A percentile compares a stretch with the other conserved stretches of the same genome.
These are phyloP conservation scores for Brachirus orientalis DNA, from an alignment of 2,113 vertebrate genomes.

Conservation along the genomic window DNA sequence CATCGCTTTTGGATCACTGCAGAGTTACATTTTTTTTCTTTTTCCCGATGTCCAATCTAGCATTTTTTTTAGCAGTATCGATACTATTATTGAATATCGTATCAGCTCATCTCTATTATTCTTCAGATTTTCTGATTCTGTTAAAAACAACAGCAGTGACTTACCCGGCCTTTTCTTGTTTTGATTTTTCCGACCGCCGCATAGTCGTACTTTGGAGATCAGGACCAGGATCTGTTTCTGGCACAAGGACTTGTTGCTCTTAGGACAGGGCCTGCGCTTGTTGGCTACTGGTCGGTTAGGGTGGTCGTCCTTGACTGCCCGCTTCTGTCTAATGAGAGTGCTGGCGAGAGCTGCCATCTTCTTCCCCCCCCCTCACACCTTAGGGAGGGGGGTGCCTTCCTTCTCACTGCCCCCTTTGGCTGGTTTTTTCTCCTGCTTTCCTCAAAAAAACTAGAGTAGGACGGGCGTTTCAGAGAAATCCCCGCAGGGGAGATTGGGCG, in stretches of 20 bases:
- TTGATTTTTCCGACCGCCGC: slow-evolving; percentile 83
- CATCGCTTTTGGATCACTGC: too few relatives aligned
- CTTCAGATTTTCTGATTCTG: not conserved
- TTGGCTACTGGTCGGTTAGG: slow-evolving; percentile 85
- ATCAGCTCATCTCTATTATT: too few relatives aligned
- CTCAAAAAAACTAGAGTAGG: slow-evolving; percentile 55
- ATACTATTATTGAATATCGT: too few relatives aligned
- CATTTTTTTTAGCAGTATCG: too few relatives aligned
- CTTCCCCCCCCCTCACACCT: slow-evolving; percentile 79
- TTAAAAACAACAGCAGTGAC: slow-evolving; percentile 41
- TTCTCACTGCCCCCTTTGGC: slow-evolving; percentile 55
- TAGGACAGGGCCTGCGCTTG: slow-evolving; percentile 88
- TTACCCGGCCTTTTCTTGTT: slow-evolving; percentile 86
- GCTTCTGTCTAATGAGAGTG: slow-evolving; percentile 91
- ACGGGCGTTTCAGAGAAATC: slow-evolving; percentile 45
- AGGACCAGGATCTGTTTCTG: slow-evolving; percentile 91
- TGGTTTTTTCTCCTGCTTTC: slow-evolving; percentile 40
- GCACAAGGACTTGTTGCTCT: slow-evolving; percentile 92
- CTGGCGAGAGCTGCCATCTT: slow-evolving; percentile 92
- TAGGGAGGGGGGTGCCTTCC: slow-evolving; percentile 74
- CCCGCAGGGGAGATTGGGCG: slow-evolving; percentile 42
- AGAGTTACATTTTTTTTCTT: too few relatives aligned
- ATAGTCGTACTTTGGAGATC: slow-evolving; percentile 90
- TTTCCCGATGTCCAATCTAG: too few relatives aligned
- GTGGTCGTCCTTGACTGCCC: slow-evolving; percentile 88